A percentile compares a stretch with the other conserved stretches of the same genome.
These are phyloP conservation scores for Porphyrio hochstetteri DNA, from an alignment of 2,113 vertebrate species.

Conservation along the genomic window DNA sequence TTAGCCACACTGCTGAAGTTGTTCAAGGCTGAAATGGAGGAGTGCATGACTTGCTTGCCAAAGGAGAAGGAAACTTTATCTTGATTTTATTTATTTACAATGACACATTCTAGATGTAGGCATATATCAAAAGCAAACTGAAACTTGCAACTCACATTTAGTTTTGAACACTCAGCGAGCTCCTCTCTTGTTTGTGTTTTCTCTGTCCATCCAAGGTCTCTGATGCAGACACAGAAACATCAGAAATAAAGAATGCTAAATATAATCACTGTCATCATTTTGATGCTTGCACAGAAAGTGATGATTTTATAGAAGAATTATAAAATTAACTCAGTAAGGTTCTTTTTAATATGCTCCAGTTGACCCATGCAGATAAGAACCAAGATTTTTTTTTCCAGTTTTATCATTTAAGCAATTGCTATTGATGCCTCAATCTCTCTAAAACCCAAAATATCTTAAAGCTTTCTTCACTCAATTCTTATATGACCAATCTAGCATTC, in stretches of 20 bases:
- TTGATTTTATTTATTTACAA: slow-evolving; percentile 36
- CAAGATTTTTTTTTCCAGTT: background rate
- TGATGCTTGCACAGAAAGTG: background rate
- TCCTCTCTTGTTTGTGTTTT: background rate
- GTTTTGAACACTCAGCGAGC: background rate
- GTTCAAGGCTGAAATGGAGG: background rate
- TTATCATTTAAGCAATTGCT: background rate
- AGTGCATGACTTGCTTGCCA: background rate
- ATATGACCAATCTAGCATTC: background rate
- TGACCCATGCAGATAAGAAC: background rate
- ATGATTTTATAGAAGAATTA: background rate
- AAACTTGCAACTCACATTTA: background rate
- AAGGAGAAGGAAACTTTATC: slow-evolving; percentile 8
- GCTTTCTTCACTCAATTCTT: background rate
- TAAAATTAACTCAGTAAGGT: accelerated
- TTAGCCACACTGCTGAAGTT: background rate
- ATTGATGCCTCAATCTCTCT: background rate
- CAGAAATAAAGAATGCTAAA: background rate
- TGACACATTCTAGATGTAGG: background rate
- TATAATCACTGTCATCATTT: background rate
- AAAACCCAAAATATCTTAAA: background rate
- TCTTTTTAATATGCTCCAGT: background rate
- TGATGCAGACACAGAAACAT: background rate
- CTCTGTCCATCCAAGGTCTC: background rate
- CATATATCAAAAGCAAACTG: slow-evolving; percentile 12